phyloP scores from a whole-genome alignment of 2,888 invertebrate genomes.

The Tipula lateralis region DNA sequence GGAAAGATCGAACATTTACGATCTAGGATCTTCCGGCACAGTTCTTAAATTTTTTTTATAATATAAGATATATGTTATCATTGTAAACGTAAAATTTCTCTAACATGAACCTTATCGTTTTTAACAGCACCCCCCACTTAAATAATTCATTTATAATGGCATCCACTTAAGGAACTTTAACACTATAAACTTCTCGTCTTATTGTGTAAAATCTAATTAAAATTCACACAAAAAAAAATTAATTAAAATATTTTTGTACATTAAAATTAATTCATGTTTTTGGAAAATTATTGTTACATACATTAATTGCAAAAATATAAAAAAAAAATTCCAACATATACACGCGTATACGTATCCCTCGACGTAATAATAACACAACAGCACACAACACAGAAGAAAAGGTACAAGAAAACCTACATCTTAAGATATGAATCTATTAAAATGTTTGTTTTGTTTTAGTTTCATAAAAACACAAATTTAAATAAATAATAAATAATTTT shows the following conservation, averaged over 20 bases:
- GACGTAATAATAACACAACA: background rate
- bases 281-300: background rate
- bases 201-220: background rate
- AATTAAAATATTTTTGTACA: background rate
- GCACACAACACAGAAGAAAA: background rate
- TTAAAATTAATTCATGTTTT: background rate
- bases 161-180: background rate
- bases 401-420: background rate
- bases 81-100: too few relatives aligned
- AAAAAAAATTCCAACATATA: too few relatives aligned
- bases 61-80: too few relatives aligned
- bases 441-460: background rate
- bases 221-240: background rate
- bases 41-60: too few relatives aligned
- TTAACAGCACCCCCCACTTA: background rate
- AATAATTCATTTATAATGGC: background rate
- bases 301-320: background rate
- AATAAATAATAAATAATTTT: constrained; percentile 4
- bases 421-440: background rate
- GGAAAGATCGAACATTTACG: too few relatives aligned
- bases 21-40: too few relatives aligned
- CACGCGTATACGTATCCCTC: too few relatives aligned
- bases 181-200: background rate
- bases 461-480: background rate
- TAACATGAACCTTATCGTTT: background rate